phyloP scores from a whole-genome alignment of 1,140 invertebrate genomes.

The Drosophila tropicalis region DNA sequence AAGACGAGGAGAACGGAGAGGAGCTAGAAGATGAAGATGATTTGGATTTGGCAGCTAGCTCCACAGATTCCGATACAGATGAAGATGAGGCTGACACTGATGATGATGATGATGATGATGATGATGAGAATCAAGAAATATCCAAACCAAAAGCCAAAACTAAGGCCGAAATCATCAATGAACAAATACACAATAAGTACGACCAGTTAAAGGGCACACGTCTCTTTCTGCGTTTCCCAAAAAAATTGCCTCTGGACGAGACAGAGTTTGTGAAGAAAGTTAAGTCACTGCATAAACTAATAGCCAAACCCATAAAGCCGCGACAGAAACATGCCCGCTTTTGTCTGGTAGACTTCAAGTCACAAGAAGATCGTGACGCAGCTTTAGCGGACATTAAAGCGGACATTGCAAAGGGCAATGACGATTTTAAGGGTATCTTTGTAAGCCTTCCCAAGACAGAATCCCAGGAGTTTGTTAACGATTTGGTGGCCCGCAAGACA shows the following conservation, averaged over 20 bases:
- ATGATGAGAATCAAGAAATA: background rate
- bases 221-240: conserved; percentile 67
- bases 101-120: conserved; percentile 29
- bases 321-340: conserved; percentile 77
- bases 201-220: conserved; percentile 66
- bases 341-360: conserved; percentile 69
- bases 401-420: conserved; percentile 40
- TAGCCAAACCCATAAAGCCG: conserved; percentile 63
- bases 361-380: conserved; percentile 57
- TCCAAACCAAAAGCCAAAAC: conserved; percentile 14
- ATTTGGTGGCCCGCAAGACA: conserved; percentile 67
- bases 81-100: conserved; percentile 36
- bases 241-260: conserved; percentile 65
- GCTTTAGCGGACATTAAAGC: conserved; percentile 52
- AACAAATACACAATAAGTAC: conserved; percentile 67
- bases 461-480: conserved; percentile 65
- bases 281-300: conserved; percentile 56
- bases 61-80: conserved; percentile 56
- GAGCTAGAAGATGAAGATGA: conserved; percentile 27
- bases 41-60: conserved; percentile 59
- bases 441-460: conserved; percentile 72
- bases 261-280: conserved; percentile 58
- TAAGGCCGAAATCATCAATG: conserved; percentile 52
- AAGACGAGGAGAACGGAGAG: conserved; percentile 20
- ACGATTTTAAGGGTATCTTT: conserved; percentile 45